Evolutionary conservation across 2,888 invertebrate genomes (phyloP).

Genomic region (Endomychus coccineus): DNA sequence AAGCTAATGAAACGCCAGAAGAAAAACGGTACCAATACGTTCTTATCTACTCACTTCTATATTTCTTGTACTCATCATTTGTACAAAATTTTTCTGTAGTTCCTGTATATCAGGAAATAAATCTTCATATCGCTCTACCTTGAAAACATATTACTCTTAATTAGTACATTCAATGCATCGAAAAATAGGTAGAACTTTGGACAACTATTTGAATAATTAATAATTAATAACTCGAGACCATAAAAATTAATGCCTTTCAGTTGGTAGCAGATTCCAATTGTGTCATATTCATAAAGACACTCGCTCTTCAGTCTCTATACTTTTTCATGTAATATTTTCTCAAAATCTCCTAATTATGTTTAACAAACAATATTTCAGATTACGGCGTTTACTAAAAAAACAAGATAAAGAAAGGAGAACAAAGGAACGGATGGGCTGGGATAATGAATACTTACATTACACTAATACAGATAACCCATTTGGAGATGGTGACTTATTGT

Average conservation of each 20-base stretch:
- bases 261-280: no score
- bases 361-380: slow-evolving; percentile 16
- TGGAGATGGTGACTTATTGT: slow-evolving; percentile 90
- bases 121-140: no score
- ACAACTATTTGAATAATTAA: no score
- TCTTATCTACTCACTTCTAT: neutral
- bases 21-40: slow-evolving; percentile 60
- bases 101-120: neutral
- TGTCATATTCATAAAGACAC: no score
- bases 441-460: slow-evolving; percentile 92
- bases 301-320: no score
- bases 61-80: no score
- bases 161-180: no score
- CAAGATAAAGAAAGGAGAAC: slow-evolving; percentile 81
- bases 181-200: no score
- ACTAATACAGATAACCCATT: slow-evolving; percentile 98
- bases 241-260: no score
- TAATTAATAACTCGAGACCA: no score
- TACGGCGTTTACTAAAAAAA: slow-evolving; percentile 79
- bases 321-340: no score
- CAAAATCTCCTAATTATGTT: neutral
- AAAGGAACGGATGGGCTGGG: slow-evolving; percentile 95
- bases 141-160: no score
- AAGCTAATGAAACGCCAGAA: slow-evolving; percentile 90
- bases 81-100: neutral